Base-by-base conservation (phyloP, 2,797 vertebrate species). In the Ptychadena robeensis region DNA sequence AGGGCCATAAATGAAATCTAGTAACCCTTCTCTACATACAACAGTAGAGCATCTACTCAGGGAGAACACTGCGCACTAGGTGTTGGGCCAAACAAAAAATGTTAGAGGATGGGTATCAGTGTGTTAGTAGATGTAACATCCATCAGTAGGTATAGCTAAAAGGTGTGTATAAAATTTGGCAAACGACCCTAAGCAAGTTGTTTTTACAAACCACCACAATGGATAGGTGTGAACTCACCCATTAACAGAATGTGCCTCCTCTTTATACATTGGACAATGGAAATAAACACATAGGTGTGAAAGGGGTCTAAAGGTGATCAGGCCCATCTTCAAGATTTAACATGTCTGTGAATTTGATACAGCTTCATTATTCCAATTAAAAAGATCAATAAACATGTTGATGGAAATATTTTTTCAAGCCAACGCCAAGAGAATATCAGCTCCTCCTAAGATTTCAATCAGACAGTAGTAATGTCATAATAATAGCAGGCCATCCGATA, bases 341-440 rank as follows among this genome's bases (percentile, higher is more conserved):
- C 5, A 44, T 0, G 2, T 44, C 88, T 85, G 86, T 87, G 86
- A 87, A 89, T 87, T 87, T 87, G 83, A 84, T 88, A 88, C 88
- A 86, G 79, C 44, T 82, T 3, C 35, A 34, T 57, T 18, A 57
- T 86, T 75, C 88, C 88, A 89, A 88, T 91, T 87, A 87, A 89
- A 88, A 86, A 86, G 86, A n/a, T 78, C 87, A 87, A 89, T 88
- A 87, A 88, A 86, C 9, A 37, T 27, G 65, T 25, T 34, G 31
- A 14, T 71, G 31, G 61, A 71, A 80, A 63, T 63, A 71, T 67
- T 34, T 32, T 64, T 72, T 30, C 12, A 61, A 80, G 78, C 53
- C 67, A 71, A 37, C 32, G 53, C 68, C 11, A 32, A 71, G 27
- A 70, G 61, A 83, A 79, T 32, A 73, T 15, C 9, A 64, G 63